Percentiles rank a stretch among this genome's conserved stretches.
These are phyloP conservation scores for Alouatta palliata DNA, from an alignment of 2,113 vertebrate species.

Conservation along the genomic window DNA sequence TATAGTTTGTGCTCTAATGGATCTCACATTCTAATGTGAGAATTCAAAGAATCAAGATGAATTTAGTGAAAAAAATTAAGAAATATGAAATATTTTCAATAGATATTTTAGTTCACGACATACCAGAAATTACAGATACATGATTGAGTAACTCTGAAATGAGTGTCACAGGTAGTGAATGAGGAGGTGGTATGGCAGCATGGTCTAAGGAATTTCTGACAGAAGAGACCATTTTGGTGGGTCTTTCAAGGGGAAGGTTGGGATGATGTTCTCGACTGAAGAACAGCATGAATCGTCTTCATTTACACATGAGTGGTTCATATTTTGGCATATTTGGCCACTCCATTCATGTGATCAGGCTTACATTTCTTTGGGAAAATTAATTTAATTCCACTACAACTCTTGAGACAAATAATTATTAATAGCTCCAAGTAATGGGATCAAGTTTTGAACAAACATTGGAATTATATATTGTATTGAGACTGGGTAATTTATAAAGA, in stretches of 20 bases:
- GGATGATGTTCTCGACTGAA: not conserved
- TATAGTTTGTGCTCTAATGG: not conserved
- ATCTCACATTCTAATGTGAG: not conserved
- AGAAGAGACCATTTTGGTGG: not conserved
- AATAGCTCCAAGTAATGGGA: not conserved
- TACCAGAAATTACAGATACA: not conserved
- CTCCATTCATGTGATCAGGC: not conserved
- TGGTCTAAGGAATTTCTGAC: not conserved
- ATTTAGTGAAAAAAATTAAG: not conserved
- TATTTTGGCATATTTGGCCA: not conserved
- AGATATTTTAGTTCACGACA: not conserved
- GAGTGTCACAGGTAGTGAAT: not conserved
- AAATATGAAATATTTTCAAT: not conserved
- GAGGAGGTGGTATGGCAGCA: too few relatives aligned
- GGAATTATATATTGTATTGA: not conserved
- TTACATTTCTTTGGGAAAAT: not conserved
- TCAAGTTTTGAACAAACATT: not conserved
- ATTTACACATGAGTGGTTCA: not conserved
- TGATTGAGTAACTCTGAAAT: not conserved
- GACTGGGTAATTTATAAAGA: too few relatives aligned
- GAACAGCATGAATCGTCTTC: not conserved
- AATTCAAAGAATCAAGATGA: not conserved
- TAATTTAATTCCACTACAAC: not conserved
- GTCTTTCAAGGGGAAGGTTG: not conserved
- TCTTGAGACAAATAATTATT: not conserved